Base-by-base conservation (phyloP, 1,140 invertebrate genomes). In the Goniozus legneri region DNA sequence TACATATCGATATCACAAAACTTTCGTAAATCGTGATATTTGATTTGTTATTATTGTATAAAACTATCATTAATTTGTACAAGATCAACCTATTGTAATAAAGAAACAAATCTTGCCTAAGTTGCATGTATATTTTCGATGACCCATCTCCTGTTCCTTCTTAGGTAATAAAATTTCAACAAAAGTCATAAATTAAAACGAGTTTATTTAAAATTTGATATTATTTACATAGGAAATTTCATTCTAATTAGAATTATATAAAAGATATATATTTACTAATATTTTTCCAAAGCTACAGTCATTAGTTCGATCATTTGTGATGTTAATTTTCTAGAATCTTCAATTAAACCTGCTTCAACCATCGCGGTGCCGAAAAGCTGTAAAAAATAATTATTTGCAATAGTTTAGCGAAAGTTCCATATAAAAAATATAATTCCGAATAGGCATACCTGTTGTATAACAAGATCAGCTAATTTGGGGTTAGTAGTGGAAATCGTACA, bases 331-430 rank as follows among this genome's bases (percentile, higher is more conserved):
- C 92, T 79, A 0, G 95, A 89, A 78, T 98, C 95, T 67, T 95
- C 89, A 1, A 95, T 82, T n/a, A 98, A 77, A 8, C 95, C 95
- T 34, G 95, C 95, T 15, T 87, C 86, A 3, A 97, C 88, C 91
- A 98, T 93, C 1, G 94, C 91, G 77, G 96, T 95, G 33, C 86
- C 85, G 67, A 95, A 97, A 8, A 98, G 67, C 87, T 92, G 59
- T 49, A 81, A 52, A 4, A 18, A 34, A 47, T 31, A 41, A 44
- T 39, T 43, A n/a, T 34, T 34, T 27, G 38, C 37, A 13, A 37
- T 15, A 38, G 43, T 37, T 41, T 40, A 37, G 14, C 12, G 18
- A 27, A 43, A 37, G 24, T 43, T 7, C 20, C 20, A 14, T 35
- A 18, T 34, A 8, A 4, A n/a, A n/a, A 14, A 35, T 35, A n/a